Evolutionary conservation across 1,140 invertebrate genomes (phyloP), one percentile per base, ranked within the genome.

Genomic region (Calephelis virginiensis): DNA sequence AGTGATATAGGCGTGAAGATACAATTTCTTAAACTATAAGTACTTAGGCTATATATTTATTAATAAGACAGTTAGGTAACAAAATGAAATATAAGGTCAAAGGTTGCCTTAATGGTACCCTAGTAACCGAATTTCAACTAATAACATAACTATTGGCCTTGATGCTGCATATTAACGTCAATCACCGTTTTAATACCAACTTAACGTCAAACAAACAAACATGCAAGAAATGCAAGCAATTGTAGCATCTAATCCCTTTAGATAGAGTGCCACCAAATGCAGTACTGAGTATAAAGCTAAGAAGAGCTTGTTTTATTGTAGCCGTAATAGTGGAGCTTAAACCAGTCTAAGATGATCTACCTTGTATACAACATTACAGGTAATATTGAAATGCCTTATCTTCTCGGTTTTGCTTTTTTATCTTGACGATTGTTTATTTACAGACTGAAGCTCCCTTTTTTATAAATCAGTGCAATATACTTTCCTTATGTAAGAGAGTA

Each of bases 111-210:
- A 4, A 28, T 3, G 28, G 28, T 28, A 70, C 40, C 69, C 72
- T 67, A 70, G 68, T 77, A 77, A 81, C 80, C 80, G 75, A 75
- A 72, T 80, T 80, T 48, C 61, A 45, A 17, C 9, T 38, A 56
- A 40, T 14, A 50, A 53, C 43, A 50, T 50, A 64, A 43, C 60
- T 8, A 50, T 56, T 82, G 82, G 69, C 83, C 78, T 85, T 84
- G 77, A 81, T 85, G 78, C 75, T 86, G 81, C 81, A 85, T 56
- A 37, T 56, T 56, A 28, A 11, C 53, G 14, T 53, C 49, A 53
- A 53, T 76, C 80, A 80, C 85, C 84, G 85, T 72, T 67, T 70
- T 61, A 69, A 71, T 74, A 75, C 75, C 76, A 69, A 77, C 76
- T 64, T 47, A 67, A 56, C 40, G 47, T n/a, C n/a, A 28, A 61